Conservation (phyloP, 2,888 invertebrate species). For the Abscondita cerata region DNA sequence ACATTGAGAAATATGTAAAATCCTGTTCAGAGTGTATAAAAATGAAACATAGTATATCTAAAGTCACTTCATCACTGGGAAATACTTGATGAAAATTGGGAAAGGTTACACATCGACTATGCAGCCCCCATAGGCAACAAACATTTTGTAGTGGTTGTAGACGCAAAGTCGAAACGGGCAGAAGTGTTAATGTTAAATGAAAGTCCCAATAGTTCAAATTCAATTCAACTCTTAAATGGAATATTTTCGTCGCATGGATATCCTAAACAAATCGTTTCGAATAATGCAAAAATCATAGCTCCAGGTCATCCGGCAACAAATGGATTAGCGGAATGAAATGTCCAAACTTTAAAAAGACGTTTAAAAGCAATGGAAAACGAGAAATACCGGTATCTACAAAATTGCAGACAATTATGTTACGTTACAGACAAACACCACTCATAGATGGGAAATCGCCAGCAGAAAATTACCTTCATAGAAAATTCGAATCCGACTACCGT, state of each 20-base stretch:
- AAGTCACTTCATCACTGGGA: conserved; percentile 13
- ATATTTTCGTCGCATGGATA: no score
- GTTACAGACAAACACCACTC: conserved; percentile 1
- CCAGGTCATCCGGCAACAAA: no score
- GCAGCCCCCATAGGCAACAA: not conserved
- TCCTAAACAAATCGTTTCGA: no score
- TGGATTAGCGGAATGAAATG: no score
- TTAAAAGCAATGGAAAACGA: no score
- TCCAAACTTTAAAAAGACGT: not conserved
- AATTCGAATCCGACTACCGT: no score
- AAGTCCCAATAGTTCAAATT: no score
- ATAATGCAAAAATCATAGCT: conserved; percentile 12
- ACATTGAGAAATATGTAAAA: conserved; percentile 38
- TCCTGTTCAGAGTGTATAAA: conserved; percentile 36
- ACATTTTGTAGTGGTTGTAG: not conserved
- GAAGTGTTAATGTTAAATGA: no score
- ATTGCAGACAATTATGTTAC: not conserved
- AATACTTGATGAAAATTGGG: not conserved
- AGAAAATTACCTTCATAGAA: no score
- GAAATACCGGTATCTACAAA: not conserved
- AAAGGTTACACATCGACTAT: not conserved
- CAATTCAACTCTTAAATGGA: no score
- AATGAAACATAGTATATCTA: conserved; percentile 29
- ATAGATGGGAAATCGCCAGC: conserved; percentile 2
- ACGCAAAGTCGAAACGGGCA: not conserved